Evolutionary conservation across 1,140 invertebrate genomes (phyloP), one percentile per base, ranked within the genome.

Genomic region (Rhynchophorus ferrugineus): DNA sequence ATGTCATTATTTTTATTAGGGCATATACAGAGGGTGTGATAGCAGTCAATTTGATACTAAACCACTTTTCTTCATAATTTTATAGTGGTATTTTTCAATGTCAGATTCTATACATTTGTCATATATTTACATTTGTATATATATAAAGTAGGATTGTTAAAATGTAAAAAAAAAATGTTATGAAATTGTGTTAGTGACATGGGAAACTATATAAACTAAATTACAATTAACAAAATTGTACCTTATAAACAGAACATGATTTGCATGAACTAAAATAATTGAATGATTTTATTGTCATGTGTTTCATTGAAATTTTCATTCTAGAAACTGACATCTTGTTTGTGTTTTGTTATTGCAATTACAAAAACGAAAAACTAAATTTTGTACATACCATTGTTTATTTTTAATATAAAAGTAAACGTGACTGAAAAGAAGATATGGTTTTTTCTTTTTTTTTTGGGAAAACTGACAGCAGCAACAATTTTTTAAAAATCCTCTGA

Each of bases 401-500:
- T 29, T 29, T 6, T 6, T 29, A 29, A 6, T 6, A 29, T 6
- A 29, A 29, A 29, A 29, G 24, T 5, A 29, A 29, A 29, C 11
- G 11, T 29, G 24, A 29, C 24, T 29, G 24, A 6, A 5, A 29
- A 29, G 11, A 29, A 29, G 11, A 11, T 6, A 29, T 29, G 11
- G 11, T n/a, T n/a, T n/a, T n/a, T n/a, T 29, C 5, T 6, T 6
- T 29, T 6, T 29, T 11, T 29, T 29, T 29, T 11, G 24, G 11
- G 5, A 6, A 29, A 6, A 29, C 11, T 29, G 11, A 29, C 37
- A 13, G 13, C 37, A 38, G 37, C 37, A 35, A 45, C 11, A 49
- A 39, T 22, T 22, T 39, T 49, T 35, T 29, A 49, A 49, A 49
- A 39, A 49, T 38, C n/a, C 37, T 44, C 34, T 24, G 17, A 19